Evolutionary conservation across 2,113 vertebrate genomes (phyloP), one percentile per base, ranked within the genome.

Genomic region (Lagopus muta): DNA sequence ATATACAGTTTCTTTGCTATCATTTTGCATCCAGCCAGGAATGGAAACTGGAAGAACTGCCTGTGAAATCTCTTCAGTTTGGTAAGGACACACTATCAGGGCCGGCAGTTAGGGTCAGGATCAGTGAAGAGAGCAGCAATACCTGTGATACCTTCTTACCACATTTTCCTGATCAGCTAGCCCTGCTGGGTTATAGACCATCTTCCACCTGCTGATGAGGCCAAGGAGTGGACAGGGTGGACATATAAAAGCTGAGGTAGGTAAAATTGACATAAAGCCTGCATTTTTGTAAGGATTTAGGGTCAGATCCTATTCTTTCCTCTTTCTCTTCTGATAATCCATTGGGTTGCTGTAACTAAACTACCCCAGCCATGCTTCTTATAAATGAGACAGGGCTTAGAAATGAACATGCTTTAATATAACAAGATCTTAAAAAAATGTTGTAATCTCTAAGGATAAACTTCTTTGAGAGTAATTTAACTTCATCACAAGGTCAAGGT

Each of bases 91-190:
- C 5, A 10, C 11, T 67, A 3, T 12, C 25, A 64, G 14, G 25
- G 19, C 2, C 34, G 67, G 42, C 6, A 66, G 52, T 30, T 8
- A 43, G 14, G 10, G 15, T 6, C 32, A 32, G 24, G 28, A 21
- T 34, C 22, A 40, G 14, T 5, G 12, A 47, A 82, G 38, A 12
- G 8, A 61, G n/a, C 1, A 64, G 7, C 1, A 1, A 34, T 30
- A 40, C 1, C 8, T 48, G 0, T 1, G 8, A 48, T 10, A 77
- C 0, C 6, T 2, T 14, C n/a, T 67, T 65, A 22, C 7, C 2
- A 8, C 8, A 58, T 86, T 38, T 57, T 62, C 28, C 61, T 52
- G 3, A 30, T 84, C 55, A 74, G 13, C 2, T 18, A 43, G 24
- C 7, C 8, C 8, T 40, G 0, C 14, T 74, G 57, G 14, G 5